A percentile compares a stretch with the other conserved stretches of the same genome.
Conservation (phyloP, 2,797 vertebrate genomes). For the Sebastes jordani region DNA sequence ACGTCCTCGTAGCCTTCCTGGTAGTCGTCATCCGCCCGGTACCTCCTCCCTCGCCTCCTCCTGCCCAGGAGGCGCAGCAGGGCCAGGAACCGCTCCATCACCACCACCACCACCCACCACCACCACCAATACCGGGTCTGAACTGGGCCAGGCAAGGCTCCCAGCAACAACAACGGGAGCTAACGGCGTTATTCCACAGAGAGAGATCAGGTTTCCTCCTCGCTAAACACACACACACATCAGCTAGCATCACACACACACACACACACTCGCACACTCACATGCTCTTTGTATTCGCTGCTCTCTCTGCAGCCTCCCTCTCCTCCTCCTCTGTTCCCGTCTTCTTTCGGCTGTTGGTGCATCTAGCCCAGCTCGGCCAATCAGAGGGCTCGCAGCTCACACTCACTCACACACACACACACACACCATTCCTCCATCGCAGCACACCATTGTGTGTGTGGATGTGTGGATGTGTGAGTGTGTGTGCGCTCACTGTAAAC, state of each 20-base stretch:
- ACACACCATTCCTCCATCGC: conserved; percentile 63
- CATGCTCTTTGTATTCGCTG: conserved; percentile 67
- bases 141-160: conserved; percentile 25
- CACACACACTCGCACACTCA: conserved; percentile 28
- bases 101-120: background rate
- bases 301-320: conserved; percentile 63
- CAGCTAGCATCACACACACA: conserved; percentile 5
- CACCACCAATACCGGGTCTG: background rate
- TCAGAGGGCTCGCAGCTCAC: conserved; percentile 57
- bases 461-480: conserved; percentile 34
- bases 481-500: conserved; percentile 10
- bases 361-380: conserved; percentile 69
- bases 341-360: conserved; percentile 70
- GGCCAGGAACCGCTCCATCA: conserved; percentile 94
- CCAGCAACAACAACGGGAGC: conserved; percentile 23
- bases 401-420: conserved; percentile 31
- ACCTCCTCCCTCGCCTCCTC: conserved; percentile 95
- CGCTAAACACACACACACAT: background rate
- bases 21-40: conserved; percentile 97
- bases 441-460: conserved; percentile 46
- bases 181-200: conserved; percentile 40
- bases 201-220: conserved; percentile 67
- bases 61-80: conserved; percentile 94
- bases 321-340: conserved; percentile 52
- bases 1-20: conserved; percentile 99